Evolutionary conservation across 2,797 vertebrate genomes (phyloP).

Genomic region (Coendou prehensilis): DNA sequence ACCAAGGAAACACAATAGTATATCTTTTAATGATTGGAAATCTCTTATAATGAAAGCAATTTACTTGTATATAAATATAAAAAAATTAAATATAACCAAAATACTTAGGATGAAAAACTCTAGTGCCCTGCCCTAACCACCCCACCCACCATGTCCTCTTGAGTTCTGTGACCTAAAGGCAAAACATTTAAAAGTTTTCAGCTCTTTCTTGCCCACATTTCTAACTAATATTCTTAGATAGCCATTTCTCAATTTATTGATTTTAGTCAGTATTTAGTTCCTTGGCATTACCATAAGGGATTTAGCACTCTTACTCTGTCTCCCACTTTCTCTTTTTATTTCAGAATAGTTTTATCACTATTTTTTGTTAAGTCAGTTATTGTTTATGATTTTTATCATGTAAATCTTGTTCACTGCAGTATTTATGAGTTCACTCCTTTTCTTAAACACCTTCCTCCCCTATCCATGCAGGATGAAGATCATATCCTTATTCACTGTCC

Average conservation of each 20-base stretch:
- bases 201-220: conserved; percentile 12
- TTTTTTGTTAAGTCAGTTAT: neutral
- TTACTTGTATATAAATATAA: conserved; percentile 1
- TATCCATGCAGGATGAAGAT: neutral
- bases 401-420: neutral
- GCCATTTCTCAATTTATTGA: conserved; percentile 6
- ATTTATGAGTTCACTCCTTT: neutral
- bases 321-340: neutral
- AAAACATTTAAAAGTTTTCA: conserved; percentile 10
- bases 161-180: neutral
- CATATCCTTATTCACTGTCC: neutral
- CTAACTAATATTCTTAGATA: neutral
- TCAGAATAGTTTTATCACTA: neutral
- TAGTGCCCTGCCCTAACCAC: neutral
- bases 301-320: neutral
- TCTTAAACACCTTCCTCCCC: neutral
- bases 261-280: neutral
- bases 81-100: conserved; percentile 13
- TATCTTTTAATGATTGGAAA: neutral
- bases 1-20: neutral
- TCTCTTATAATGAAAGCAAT: neutral
- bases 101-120: neutral
- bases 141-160: neutral
- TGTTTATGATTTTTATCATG: neutral
- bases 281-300: neutral